Evolutionary conservation across 2,888 invertebrate species (phyloP), one percentile per base, ranked within the genome.

Genomic region (Lycocerus yunnanus): DNA sequence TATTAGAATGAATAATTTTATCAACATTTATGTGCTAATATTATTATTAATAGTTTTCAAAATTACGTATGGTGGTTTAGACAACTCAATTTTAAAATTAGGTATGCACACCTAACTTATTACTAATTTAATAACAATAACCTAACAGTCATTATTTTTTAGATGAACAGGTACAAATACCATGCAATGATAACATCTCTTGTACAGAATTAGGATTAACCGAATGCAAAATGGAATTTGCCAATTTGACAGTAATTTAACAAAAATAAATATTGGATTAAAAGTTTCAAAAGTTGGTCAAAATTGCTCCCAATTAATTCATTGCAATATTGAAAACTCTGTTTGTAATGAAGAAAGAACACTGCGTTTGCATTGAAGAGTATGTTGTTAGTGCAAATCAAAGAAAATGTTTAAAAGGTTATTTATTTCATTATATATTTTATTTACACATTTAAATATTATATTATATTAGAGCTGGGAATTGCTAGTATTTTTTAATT

Each of bases 231-330:
- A 94, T 94, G 85, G 92, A 96, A 75, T 97, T 96, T 86, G 93
- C 95, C 71, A 95, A 97, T 86, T 93, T 96, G 78, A 87, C 97
- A 76, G 93, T 97, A 0, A 96, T 96, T 85, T 89, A 95, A 82
- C 93, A 96, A 97, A 83, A 91, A 93, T 69, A 93, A 95, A 82
- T 93, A 94, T 18, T 3, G 16, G 11, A 20, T 16, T 15, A n/a
- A 14, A 15, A 15, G 82, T 82, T 10, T 82, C 79, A 15, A 82
- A 81, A 80, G 77, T 85, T 21, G 85, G 83, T 10, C 79, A 79
- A 74, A 66, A 70, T 20, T 85, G 85, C 75, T 77, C 69, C 8
- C 69, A 68, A 1, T 65, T 77, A 5, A 21, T 69, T 3, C 80
- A 83, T 13, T 85, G 85, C 69, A 81, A 81, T 58, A 81, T 84